Percentiles rank a stretch among this genome's conserved stretches.
phyloP scores from a whole-genome alignment of 2,888 invertebrate species.

The Phasia obesa region DNA sequence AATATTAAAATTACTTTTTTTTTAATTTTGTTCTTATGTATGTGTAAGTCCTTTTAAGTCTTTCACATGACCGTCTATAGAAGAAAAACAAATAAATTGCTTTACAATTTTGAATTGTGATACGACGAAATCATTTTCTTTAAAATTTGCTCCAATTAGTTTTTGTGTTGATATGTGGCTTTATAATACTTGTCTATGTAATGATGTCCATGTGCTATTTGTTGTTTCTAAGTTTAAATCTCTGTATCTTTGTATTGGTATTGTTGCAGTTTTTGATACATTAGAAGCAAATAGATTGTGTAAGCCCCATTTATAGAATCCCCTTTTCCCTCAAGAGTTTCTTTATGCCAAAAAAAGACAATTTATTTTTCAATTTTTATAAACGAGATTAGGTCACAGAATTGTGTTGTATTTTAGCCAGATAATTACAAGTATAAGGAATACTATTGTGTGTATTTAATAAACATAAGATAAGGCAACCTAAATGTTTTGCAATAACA shows the following conservation, averaged over 20 bases:
- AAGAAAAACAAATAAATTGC: slow-evolving; percentile 35
- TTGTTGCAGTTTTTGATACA: not conserved
- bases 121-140: slow-evolving; percentile 59
- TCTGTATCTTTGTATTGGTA: not conserved
- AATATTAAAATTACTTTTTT: not conserved
- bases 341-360: slow-evolving; percentile 12
- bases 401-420: slow-evolving; percentile 19
- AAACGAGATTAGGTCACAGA: slow-evolving; percentile 19
- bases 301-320: not conserved
- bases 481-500: not conserved
- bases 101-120: slow-evolving; percentile 33
- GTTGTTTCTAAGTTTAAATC: too few species aligned
- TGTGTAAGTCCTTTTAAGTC: not conserved
- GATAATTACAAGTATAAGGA: slow-evolving; percentile 31
- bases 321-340: too few species aligned
- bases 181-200: not conserved
- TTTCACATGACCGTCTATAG: not conserved
- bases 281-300: not conserved
- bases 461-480: not conserved
- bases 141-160: slow-evolving; percentile 59
- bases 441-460: slow-evolving; percentile 12
- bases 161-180: slow-evolving; percentile 24
- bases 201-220: not conserved
- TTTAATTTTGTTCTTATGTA: not conserved
- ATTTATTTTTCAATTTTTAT: slow-evolving; percentile 35